These are phyloP conservation scores for Crossoptilon crossoptilon DNA, from an alignment of 2,797 vertebrate species.

Conservation along the genomic window DNA sequence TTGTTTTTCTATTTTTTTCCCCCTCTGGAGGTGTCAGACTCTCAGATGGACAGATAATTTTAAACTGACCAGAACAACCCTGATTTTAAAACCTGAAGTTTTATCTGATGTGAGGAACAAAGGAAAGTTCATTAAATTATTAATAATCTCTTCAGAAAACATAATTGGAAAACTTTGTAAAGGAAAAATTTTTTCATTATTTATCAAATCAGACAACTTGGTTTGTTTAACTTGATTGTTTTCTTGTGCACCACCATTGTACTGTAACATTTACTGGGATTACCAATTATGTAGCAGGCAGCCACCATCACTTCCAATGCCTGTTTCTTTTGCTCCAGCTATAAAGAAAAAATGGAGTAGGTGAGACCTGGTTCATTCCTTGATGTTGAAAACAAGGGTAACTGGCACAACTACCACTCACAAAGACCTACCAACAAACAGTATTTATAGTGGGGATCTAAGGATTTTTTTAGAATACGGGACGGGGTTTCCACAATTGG, in stretches of 20 bases:
- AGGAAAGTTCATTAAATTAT: not conserved
- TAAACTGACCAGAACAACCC: not conserved
- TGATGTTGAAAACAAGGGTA: not conserved
- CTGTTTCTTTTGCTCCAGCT: not conserved
- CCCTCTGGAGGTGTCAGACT: not conserved
- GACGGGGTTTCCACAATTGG: not conserved
- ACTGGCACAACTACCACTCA: accelerated
- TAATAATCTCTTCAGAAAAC: not conserved
- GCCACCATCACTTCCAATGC: accelerated
- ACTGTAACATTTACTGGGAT: not conserved
- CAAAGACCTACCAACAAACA: not conserved
- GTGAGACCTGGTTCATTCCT: not conserved
- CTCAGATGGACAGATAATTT: not conserved
- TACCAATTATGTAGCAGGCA: not conserved
- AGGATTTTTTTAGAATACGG: not conserved
- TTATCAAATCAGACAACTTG: not conserved
- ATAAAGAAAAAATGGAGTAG: not conserved
- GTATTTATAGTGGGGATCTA: not conserved
- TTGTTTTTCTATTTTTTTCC: no score
- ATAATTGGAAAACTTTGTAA: not conserved
- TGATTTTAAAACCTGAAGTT: not conserved
- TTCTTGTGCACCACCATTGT: not conserved
- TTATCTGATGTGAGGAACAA: not conserved
- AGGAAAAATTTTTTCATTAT: not conserved
- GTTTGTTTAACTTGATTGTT: not conserved